Base-by-base conservation (phyloP, 2,888 invertebrate genomes). In the Chydorus sphaericus region DNA sequence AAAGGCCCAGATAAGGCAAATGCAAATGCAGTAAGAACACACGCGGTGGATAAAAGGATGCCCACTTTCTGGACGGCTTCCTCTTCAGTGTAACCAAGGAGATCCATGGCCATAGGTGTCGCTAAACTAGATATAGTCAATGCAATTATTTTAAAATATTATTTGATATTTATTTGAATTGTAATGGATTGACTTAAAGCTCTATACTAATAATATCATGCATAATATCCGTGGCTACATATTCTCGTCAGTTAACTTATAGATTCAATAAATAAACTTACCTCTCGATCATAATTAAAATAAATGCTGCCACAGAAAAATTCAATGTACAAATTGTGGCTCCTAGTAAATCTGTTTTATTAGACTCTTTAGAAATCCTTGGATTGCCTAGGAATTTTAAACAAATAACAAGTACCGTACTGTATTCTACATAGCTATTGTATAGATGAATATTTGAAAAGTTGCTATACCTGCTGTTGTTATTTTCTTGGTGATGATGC, bases 231-330 rank as follows among this genome's bases (percentile, higher is more conserved):
- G n/a, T n/a, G n/a, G n/a, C n/a, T n/a, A n/a, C n/a, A n/a, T n/a
- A n/a, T n/a, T n/a, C n/a, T n/a, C n/a, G n/a, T 30, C 18, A 18
- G n/a, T 29, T 23, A 50, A 8, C 16, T 18, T 52, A 36, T 50
- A 26, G 11, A 26, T 26, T 38, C 54, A 38, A 16, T 11, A n/a
- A n/a, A n/a, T 49, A 36, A 44, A 69, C 74, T 74, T 68, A 79
- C 74, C 89, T 88, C 76, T 90, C 90, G 63, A 89, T 73, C 59
- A 90, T 75, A 64, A 90, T 88, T 70, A 89, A 89, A 73, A 87
- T 88, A 69, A 88, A 88, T 55, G 86, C 84, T 61, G 89, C 74
- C 61, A 87, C 80, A 68, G 87, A 88, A 69, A 89, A 89, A 14
- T 86, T 83, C 48, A 77, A 74, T 62, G 89, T 81, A 60, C 89